phyloP scores from a whole-genome alignment of 2,888 invertebrate genomes.

The Pomacea canaliculata region DNA sequence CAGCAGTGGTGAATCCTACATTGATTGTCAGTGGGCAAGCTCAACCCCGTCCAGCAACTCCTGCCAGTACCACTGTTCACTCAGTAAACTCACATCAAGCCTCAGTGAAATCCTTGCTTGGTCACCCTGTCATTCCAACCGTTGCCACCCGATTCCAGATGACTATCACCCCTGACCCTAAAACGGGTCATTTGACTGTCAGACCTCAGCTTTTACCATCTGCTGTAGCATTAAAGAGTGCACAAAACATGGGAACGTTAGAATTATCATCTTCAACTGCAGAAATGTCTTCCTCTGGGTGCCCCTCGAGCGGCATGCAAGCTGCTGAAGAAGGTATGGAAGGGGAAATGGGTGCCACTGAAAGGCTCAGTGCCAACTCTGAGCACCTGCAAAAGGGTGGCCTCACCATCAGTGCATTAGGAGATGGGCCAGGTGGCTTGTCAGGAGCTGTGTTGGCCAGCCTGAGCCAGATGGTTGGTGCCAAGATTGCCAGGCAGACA shows the following conservation, averaged over 20 bases:
- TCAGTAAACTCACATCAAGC: too few relatives aligned
- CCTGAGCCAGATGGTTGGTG: constrained; percentile 15
- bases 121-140: too few relatives aligned
- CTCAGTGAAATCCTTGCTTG: too few relatives aligned
- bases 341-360: background rate
- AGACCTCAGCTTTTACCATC: background rate
- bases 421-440: background rate
- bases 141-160: background rate
- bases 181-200: constrained; percentile 4
- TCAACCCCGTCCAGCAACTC: constrained; percentile 25
- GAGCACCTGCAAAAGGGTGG: background rate
- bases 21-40: constrained; percentile 25
- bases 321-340: background rate
- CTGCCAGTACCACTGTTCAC: constrained; percentile 15
- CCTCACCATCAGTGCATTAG: too few relatives aligned
- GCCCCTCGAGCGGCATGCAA: background rate
- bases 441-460: constrained; percentile 17
- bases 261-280: background rate
- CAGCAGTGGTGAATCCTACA: too few relatives aligned
- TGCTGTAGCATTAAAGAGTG: background rate
- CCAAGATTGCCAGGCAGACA: background rate
- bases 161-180: constrained; percentile 3
- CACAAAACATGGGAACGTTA: background rate
- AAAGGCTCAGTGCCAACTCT: too few relatives aligned
- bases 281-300: background rate